Evolutionary conservation across 2,113 vertebrate species (phyloP).

Genomic region (Apteryx owenii): DNA sequence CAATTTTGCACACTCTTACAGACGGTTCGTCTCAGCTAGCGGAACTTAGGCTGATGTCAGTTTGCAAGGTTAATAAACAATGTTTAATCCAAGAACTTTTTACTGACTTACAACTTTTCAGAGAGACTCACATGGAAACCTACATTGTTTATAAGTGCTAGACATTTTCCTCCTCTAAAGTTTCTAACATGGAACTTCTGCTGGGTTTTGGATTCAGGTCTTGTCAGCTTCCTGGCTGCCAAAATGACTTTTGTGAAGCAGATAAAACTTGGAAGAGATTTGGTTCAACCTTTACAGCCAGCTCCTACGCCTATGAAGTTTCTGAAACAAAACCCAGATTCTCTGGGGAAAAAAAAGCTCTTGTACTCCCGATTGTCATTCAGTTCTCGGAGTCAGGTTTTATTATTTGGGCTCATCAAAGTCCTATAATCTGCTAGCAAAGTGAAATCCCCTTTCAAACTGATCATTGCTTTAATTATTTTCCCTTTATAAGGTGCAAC

Average conservation of each 20-base stretch:
- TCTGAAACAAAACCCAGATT: slow-evolving; percentile 70
- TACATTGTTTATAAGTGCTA: slow-evolving; percentile 69
- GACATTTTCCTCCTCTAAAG: slow-evolving; percentile 64
- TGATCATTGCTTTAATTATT: not conserved
- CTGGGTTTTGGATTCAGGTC: slow-evolving; percentile 74
- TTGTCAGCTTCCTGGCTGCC: slow-evolving; percentile 65
- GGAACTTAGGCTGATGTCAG: not conserved
- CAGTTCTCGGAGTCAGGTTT: not conserved
- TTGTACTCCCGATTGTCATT: not conserved
- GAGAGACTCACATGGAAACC: slow-evolving; percentile 68
- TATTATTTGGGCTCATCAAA: not conserved
- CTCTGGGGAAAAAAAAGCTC: not conserved
- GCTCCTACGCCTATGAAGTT: slow-evolving; percentile 71
- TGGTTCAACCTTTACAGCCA: slow-evolving; percentile 73
- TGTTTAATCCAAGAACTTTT: slow-evolving; percentile 40
- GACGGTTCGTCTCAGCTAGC: not conserved
- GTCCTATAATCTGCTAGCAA: not conserved
- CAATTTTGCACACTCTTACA: slow-evolving; percentile 1
- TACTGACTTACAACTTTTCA: slow-evolving; percentile 36
- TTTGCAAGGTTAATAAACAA: not conserved
- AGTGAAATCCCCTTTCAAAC: not conserved
- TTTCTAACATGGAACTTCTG: slow-evolving; percentile 72
- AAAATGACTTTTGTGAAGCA: slow-evolving; percentile 72
- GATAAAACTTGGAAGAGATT: slow-evolving; percentile 72
- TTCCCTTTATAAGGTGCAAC: fast-evolving